Percentiles rank a stretch among this genome's conserved stretches.
These are phyloP conservation scores for Labia minor DNA, from an alignment of 2,888 invertebrate species.

Conservation along the genomic window DNA sequence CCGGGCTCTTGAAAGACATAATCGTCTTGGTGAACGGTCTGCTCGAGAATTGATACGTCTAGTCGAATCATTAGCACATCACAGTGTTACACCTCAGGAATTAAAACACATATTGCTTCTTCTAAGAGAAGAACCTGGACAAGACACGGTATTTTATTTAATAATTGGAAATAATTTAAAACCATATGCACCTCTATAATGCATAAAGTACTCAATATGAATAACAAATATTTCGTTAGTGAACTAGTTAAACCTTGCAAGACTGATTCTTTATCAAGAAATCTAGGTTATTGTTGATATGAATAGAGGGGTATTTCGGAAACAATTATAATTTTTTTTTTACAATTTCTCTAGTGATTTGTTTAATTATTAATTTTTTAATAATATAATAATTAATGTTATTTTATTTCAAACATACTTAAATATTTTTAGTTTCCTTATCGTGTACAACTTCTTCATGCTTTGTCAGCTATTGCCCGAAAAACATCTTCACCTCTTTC, in stretches of 20 bases:
- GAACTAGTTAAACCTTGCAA: too few species aligned
- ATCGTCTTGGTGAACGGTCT: slow-evolving; percentile 37
- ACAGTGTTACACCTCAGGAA: slow-evolving; percentile 46
- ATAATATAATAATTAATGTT: slow-evolving; percentile 22
- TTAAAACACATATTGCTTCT: slow-evolving; percentile 45
- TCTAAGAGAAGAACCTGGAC: slow-evolving; percentile 34
- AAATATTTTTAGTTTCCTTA: slow-evolving; percentile 33
- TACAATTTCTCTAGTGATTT: slow-evolving; percentile 19
- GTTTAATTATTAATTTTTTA: slow-evolving; percentile 25
- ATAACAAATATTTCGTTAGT: too few species aligned
- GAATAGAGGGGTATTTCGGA: neutral
- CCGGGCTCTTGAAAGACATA: slow-evolving; percentile 36
- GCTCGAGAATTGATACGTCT: slow-evolving; percentile 43
- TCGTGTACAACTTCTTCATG: slow-evolving; percentile 34
- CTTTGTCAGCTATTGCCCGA: slow-evolving; percentile 37
- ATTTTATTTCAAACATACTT: slow-evolving; percentile 14
- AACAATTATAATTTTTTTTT: slow-evolving; percentile 16
- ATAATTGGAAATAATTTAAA: too few species aligned
- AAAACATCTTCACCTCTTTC: slow-evolving; percentile 22
- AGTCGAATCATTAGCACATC: slow-evolving; percentile 44
- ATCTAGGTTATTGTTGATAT: too few species aligned
- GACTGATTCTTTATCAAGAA: too few species aligned
- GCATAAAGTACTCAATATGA: too few species aligned
- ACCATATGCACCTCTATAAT: too few species aligned
- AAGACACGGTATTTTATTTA: slow-evolving; percentile 33